Evolutionary conservation across 1,140 invertebrate species (phyloP).

Genomic region (Diprion similis): DNA sequence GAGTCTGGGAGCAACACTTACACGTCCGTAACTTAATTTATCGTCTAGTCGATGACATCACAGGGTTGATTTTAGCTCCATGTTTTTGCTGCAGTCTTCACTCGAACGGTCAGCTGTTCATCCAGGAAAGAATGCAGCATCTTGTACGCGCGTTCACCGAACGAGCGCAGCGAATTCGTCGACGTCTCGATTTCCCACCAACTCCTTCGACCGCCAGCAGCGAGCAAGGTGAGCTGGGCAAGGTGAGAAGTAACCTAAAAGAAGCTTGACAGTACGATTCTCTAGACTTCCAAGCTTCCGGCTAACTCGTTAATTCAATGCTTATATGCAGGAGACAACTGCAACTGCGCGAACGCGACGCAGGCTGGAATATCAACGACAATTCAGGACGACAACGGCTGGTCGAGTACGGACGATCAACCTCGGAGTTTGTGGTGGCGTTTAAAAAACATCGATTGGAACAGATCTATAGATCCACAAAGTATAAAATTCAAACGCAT

Average conservation of each 20-base stretch:
- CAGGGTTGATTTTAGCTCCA: not conserved
- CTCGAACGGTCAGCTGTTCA: conserved; percentile 43
- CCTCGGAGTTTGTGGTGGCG: not conserved
- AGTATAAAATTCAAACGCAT: conserved; percentile 31
- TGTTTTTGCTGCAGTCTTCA: not conserved
- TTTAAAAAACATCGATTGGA: conserved; percentile 15
- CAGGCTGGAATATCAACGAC: not conserved
- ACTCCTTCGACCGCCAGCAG: conserved; percentile 67
- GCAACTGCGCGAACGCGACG: not conserved
- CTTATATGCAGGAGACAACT: not conserved
- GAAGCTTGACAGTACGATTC: too few species aligned
- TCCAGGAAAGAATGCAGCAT: conserved; percentile 63
- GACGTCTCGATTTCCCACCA: conserved; percentile 66
- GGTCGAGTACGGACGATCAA: not conserved
- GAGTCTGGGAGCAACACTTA: not conserved
- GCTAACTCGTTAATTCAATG: too few species aligned
- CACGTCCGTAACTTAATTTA: conserved; percentile 7
- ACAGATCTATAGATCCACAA: conserved; percentile 56
- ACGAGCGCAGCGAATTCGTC: conserved; percentile 64
- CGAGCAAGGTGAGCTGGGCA: conserved; percentile 37
- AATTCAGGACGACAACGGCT: not conserved
- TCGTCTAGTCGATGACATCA: not conserved
- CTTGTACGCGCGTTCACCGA: conserved; percentile 67
- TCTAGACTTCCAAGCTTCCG: conserved; percentile 16
- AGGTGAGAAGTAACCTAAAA: not conserved